Base-by-base conservation (phyloP, 2,797 vertebrate species). In the Acestrorhynchus altus region DNA sequence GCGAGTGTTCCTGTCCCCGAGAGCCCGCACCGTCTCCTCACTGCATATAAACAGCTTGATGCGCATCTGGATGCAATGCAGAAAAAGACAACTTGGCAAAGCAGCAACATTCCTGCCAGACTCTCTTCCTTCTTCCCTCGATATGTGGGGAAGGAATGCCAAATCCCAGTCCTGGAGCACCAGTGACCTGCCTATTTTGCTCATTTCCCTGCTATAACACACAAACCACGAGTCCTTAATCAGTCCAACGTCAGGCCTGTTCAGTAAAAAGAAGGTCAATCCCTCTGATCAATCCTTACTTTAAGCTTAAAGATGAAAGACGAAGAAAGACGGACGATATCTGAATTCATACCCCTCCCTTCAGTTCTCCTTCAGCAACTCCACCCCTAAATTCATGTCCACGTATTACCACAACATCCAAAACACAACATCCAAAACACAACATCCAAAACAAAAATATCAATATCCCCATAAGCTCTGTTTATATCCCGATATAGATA, bases 71-170 rank as follows among this genome's bases (percentile, higher is more conserved):
- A 74, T 75, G 59, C 39, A 56, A 35, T n/a, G 64, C n/a, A 47
- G 44, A 70, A 70, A 31, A 63, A 49, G 52, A 13, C 56, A 70
- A 68, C 72, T 70, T 63, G 44, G 57, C 64, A 61, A 61, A 74
- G 46, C 24, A 54, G 39, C 78, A 74, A 44, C 65, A 56, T 56
- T 26, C 12, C 51, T 60, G n/a, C 56, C 40, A 67, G 39, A 20
- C 54, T 4, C 1, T 24, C 28, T 5, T 63, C 18, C 31, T 11
- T 9, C 9, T 11, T 22, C 39, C 35, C n/a, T 60, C 16, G 18
- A n/a, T 35, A 16, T 6, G 7, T 18, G 9, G n/a, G n/a, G n/a
- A n/a, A n/a, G n/a, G n/a, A n/a, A n/a, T n/a, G 8, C 15, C 57
- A 15, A 18, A 35, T 26, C 28, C 57, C 18, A 15, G 15, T 60